Conservation (phyloP, 2,797 vertebrate species). For the Sebastes nivosus region DNA sequence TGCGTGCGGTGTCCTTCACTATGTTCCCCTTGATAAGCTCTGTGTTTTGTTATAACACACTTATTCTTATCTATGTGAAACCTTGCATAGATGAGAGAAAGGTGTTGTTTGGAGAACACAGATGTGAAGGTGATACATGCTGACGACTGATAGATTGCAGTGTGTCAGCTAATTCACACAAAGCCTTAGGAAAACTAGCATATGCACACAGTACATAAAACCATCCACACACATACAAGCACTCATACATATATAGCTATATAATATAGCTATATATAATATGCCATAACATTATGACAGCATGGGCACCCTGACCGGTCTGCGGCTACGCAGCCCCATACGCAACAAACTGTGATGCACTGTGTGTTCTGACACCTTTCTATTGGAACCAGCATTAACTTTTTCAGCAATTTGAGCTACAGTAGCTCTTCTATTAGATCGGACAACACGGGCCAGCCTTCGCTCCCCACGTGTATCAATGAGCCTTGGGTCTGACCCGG, state of each 20-base stretch:
- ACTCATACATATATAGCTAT: no score
- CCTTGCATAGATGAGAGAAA: not conserved
- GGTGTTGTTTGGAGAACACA: not conserved
- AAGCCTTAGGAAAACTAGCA: not conserved
- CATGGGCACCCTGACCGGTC: no score
- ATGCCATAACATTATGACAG: no score
- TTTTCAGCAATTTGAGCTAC: no score
- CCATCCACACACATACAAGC: not conserved
- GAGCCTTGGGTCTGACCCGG: no score
- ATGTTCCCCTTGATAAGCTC: not conserved
- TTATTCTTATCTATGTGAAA: not conserved
- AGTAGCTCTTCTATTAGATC: no score
- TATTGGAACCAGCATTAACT: no score
- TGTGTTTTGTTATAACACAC: not conserved
- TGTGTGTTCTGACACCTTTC: no score
- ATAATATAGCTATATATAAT: no score
- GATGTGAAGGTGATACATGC: not conserved
- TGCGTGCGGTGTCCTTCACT: not conserved
- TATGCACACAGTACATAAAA: not conserved
- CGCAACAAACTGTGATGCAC: accelerated
- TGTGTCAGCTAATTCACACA: not conserved
- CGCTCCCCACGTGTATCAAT: no score
- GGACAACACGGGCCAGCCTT: no score
- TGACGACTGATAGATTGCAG: not conserved
- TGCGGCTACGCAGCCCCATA: no score